phyloP scores from a whole-genome alignment of 2,888 invertebrate genomes.

The Arge pagana region DNA sequence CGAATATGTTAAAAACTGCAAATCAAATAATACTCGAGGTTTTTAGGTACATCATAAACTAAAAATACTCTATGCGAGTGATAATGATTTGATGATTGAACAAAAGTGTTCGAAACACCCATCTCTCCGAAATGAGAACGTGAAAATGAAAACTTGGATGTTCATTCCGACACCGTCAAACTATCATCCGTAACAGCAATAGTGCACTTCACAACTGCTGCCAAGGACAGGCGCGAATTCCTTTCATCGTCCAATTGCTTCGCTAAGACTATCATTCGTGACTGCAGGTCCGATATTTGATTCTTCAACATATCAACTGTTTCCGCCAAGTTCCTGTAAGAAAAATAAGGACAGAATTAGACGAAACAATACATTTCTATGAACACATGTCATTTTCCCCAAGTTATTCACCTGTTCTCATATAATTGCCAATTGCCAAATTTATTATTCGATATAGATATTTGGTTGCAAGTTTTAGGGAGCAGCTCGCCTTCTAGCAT shows the following conservation, averaged over 20 bases:
- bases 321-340: slow-evolving; percentile 72
- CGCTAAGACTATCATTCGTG: slow-evolving; percentile 65
- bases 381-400: slow-evolving; percentile 49
- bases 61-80: no score
- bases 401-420: slow-evolving; percentile 50
- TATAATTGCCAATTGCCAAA: slow-evolving; percentile 50
- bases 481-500: slow-evolving; percentile 52
- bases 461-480: slow-evolving; percentile 51
- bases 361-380: slow-evolving; percentile 43
- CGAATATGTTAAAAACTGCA: no score
- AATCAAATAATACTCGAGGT: no score
- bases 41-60: no score
- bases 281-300: slow-evolving; percentile 70
- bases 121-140: no score
- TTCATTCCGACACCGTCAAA: no score
- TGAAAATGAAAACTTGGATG: no score
- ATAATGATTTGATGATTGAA: no score
- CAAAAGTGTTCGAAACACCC: no score
- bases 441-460: slow-evolving; percentile 50
- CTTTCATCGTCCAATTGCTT: slow-evolving; percentile 72
- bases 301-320: slow-evolving; percentile 78
- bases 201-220: slow-evolving; percentile 52
- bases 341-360: slow-evolving; percentile 59
- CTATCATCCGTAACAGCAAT: slow-evolving; percentile 48
- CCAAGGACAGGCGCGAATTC: slow-evolving; percentile 59